Percentiles rank a stretch among this genome's conserved stretches.
Evolutionary conservation across 2,888 invertebrate species (phyloP).

Genomic region (Hemistola chrysoprasaria): DNA sequence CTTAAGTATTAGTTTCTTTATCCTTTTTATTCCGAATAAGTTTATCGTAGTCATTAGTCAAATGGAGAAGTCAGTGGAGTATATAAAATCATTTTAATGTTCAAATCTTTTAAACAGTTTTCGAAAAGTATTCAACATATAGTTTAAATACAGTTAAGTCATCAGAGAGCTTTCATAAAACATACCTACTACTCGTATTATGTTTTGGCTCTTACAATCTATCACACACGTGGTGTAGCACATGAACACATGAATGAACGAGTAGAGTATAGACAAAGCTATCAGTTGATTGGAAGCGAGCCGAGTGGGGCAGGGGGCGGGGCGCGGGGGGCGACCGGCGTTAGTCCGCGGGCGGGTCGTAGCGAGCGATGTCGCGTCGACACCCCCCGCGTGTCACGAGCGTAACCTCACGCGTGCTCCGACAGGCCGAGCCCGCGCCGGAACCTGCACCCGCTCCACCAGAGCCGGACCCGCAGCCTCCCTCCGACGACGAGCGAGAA

Average conservation of each 20-base stretch:
- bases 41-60: too few relatives aligned
- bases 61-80: too few relatives aligned
- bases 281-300: constrained; percentile 61
- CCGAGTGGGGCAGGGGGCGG: constrained; percentile 38
- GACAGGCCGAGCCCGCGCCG: constrained; percentile 70
- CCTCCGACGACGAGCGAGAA: constrained; percentile 78
- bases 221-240: constrained; percentile 55
- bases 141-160: constrained; percentile 2
- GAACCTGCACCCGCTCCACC: constrained; percentile 68
- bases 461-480: constrained; percentile 58
- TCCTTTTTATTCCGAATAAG: too few relatives aligned
- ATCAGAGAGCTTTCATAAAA: constrained; percentile 7
- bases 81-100: too few relatives aligned
- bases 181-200: too few relatives aligned
- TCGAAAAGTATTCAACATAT: too few relatives aligned
- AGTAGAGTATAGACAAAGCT: constrained; percentile 44
- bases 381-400: constrained; percentile 66
- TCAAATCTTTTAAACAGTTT: too few relatives aligned
- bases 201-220: constrained; percentile 41
- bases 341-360: constrained; percentile 63
- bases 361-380: constrained; percentile 72
- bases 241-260: constrained; percentile 58
- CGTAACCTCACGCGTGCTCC: constrained; percentile 63
- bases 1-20: too few relatives aligned
- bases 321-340: constrained; percentile 44